Evolutionary conservation across 2,888 invertebrate genomes (phyloP).

Genomic region (Gibbula magus): DNA sequence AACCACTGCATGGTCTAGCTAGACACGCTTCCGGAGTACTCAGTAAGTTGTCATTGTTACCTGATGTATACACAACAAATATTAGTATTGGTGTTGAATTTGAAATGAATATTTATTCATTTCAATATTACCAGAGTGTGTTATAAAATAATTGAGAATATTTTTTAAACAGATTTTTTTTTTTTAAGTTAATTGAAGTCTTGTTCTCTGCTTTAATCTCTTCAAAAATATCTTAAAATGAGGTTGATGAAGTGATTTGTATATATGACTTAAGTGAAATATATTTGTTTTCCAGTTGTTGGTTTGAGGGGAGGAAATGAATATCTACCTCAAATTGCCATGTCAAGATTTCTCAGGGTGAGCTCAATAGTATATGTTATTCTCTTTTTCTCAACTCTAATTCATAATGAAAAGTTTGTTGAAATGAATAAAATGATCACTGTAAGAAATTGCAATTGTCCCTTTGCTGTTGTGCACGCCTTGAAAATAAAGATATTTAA

Average conservation of each 20-base stretch:
- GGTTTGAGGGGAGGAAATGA: constrained; percentile 46
- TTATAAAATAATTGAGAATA: neutral
- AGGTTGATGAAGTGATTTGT: neutral
- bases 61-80: no score
- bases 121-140: no score
- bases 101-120: no score
- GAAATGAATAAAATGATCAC: neutral
- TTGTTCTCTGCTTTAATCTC: neutral
- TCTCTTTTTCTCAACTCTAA: no score
- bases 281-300: constrained; percentile 48
- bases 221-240: neutral
- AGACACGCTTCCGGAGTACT: constrained; percentile 56
- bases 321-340: constrained; percentile 37
- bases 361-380: constrained; percentile 21
- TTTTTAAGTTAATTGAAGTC: neutral
- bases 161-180: neutral
- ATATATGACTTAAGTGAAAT: neutral
- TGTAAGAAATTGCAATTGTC: neutral
- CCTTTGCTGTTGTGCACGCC: no score
- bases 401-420: no score
- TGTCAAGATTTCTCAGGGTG: constrained; percentile 55
- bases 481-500: no score
- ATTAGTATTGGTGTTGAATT: no score
- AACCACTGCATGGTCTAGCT: constrained; percentile 41
- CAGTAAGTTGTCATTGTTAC: constrained; percentile 36